Conservation (phyloP, 1,140 invertebrate species). For the Xylocopa sonorina region DNA sequence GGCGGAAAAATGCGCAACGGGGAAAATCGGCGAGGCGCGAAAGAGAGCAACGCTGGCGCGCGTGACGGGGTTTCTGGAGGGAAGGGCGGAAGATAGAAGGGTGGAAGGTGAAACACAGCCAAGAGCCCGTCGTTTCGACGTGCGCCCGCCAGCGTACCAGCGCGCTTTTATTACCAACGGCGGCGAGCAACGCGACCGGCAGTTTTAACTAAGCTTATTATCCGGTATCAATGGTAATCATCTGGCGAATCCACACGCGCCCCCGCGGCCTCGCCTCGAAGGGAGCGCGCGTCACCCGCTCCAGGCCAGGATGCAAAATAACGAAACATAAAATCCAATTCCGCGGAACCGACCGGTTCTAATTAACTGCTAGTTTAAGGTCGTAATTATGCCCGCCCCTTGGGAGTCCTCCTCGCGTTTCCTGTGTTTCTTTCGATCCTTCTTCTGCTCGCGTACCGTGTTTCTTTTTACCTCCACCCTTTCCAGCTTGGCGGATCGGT, state of each 20-base stretch:
- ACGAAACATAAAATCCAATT: slow-evolving; percentile 67
- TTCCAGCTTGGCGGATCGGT: too few relatives aligned
- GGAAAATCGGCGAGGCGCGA: slow-evolving; percentile 23
- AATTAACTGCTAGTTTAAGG: slow-evolving; percentile 59
- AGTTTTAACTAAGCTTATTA: slow-evolving; percentile 75
- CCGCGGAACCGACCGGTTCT: slow-evolving; percentile 40
- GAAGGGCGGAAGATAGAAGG: slow-evolving; percentile 28
- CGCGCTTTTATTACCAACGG: slow-evolving; percentile 21
- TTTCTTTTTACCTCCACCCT: too few relatives aligned
- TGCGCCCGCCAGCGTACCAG: slow-evolving; percentile 5
- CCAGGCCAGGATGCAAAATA: slow-evolving; percentile 59
- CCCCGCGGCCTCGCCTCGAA: not conserved
- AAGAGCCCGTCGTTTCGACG: slow-evolving; percentile 43
- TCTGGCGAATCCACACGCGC: slow-evolving; percentile 74
- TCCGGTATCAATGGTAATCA: slow-evolving; percentile 75
- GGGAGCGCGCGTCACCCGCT: slow-evolving; percentile 11
- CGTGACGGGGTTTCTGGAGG: not conserved
- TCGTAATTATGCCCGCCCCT: slow-evolving; percentile 17
- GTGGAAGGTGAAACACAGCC: slow-evolving; percentile 18
- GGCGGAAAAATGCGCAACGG: not conserved
- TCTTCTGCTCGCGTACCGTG: too few relatives aligned
- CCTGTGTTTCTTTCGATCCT: not conserved
- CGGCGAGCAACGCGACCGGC: slow-evolving; percentile 24
- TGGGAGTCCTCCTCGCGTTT: not conserved
- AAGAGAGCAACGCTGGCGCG: slow-evolving; percentile 26